Evolutionary conservation across 1,140 invertebrate genomes (phyloP), one percentile per base, ranked within the genome.

Genomic region (Temnothorax nylanderi): DNA sequence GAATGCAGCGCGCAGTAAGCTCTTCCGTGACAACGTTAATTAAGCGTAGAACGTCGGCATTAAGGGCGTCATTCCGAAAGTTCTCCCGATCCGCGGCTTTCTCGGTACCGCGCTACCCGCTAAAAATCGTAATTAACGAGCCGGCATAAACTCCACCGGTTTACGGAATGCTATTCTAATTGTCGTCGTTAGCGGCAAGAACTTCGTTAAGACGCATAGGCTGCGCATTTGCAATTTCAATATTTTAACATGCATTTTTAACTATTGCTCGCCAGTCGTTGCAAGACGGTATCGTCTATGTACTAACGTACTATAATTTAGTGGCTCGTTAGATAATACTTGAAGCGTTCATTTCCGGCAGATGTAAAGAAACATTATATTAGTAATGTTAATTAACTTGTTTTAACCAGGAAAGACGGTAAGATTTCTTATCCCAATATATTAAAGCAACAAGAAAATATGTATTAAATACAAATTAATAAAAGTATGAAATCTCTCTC

Each of bases 21-120:
- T 86, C 85, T 81, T 86, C 75, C 84, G 84, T 69, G 76, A 80
- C 85, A 86, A 78, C 64, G 51, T 81, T 86, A 86, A 86, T 86
- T 86, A 86, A 69, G 13, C 60, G 76, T 37, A 41, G 64, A 58
- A 86, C 37, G 44, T 6, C 76, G 26, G n/a, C 51, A 69, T 86
- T 81, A 85, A 85, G 75, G 44, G 60, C 34, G 34, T 78, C 80
- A 74, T 85, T 77, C 34, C 72, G 60, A 85, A 85, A 64, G 34
- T 64, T 62, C 16, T 64, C 26, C 47, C 72, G 82, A 54, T 54
- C 60, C 54, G 44, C 44, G 72, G 21, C 32, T 76, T 85, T 77
- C 82, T 77, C 64, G 72, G 72, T 85, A 72, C 11, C 47, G 34
- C 47, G 64, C 47, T 82, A 51, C n/a, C 49, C 13, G 34, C 44